Percentiles rank a stretch among this genome's conserved stretches.
phyloP scores from a whole-genome alignment of 1,140 invertebrate species.

The Nixonia krombeini region DNA sequence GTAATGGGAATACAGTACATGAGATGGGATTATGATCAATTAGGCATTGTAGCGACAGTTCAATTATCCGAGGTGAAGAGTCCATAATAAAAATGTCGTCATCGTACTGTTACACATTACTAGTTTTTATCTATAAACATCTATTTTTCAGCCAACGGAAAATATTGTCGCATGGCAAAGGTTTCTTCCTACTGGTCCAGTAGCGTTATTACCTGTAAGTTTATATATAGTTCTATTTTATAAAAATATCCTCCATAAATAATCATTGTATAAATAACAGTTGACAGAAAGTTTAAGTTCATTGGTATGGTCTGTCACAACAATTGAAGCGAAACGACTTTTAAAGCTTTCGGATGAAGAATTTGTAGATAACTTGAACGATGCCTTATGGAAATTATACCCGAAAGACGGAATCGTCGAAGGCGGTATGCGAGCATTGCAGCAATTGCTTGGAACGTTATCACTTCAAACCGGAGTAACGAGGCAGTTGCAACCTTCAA shows the following conservation, averaged over 20 bases:
- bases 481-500: conserved; percentile 84
- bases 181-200: conserved; percentile 91
- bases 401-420: conserved; percentile 74
- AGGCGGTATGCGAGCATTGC: conserved; percentile 73
- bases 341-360: conserved; percentile 79
- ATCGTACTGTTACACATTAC: neutral
- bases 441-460: conserved; percentile 67
- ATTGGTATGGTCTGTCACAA: conserved; percentile 91
- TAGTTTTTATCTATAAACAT: neutral
- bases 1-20: conserved; percentile 85
- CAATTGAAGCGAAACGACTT: conserved; percentile 81
- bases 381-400: conserved; percentile 85
- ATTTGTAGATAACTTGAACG: conserved; percentile 93
- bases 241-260: neutral
- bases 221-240: neutral
- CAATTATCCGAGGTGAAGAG: conserved; percentile 78
- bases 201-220: conserved; percentile 91
- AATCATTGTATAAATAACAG: too few relatives aligned
- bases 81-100: conserved; percentile 8
- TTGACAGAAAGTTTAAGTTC: conserved; percentile 77
- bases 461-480: conserved; percentile 67
- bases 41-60: conserved; percentile 91
- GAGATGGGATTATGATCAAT: conserved; percentile 88
- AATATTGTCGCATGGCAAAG: conserved; percentile 96
- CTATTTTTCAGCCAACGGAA: conserved; percentile 74